Evolutionary conservation across 2,888 invertebrate genomes (phyloP).

Genomic region (Arge pagana): DNA sequence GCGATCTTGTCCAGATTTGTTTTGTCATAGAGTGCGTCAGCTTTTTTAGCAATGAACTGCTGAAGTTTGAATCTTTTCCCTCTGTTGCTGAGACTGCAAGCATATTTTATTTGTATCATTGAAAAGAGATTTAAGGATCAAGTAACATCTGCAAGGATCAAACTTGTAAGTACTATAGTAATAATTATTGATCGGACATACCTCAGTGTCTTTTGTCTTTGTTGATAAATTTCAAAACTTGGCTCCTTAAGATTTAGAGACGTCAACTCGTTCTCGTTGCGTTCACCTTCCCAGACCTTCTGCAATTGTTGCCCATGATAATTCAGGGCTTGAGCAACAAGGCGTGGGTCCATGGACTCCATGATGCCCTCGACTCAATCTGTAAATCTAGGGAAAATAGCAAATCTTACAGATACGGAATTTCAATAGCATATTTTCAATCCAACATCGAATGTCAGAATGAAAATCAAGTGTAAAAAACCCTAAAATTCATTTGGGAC

Average conservation of each 20-base stretch:
- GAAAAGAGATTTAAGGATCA: background rate
- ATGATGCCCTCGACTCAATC: conserved; percentile 47
- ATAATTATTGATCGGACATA: conserved; percentile 32
- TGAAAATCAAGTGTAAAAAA: too few species aligned
- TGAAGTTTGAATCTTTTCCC: conserved; percentile 82
- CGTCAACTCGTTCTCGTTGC: conserved; percentile 75
- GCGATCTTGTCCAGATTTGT: conserved; percentile 49
- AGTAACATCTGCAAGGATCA: conserved; percentile 1
- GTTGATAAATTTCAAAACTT: conserved; percentile 77
- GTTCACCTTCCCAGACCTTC: conserved; percentile 86
- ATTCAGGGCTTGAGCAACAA: conserved; percentile 75
- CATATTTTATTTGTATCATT: conserved; percentile 10
- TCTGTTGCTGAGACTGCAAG: conserved; percentile 73
- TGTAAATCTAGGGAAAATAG: conserved; percentile 40
- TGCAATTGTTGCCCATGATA: conserved; percentile 87
- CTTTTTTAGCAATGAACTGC: conserved; percentile 86
- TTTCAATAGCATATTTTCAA: background rate
- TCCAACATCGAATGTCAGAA: too few species aligned
- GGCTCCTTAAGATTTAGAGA: conserved; percentile 67
- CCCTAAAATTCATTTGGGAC: too few species aligned
- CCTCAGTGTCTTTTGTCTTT: conserved; percentile 79
- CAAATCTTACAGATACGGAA: conserved; percentile 26
- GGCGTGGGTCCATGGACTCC: conserved; percentile 62
- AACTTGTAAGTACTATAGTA: background rate
- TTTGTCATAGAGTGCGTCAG: conserved; percentile 72